Evolutionary conservation across 2,113 vertebrate genomes (phyloP).

Genomic region (Speoplatyrhinus poulsoni): DNA sequence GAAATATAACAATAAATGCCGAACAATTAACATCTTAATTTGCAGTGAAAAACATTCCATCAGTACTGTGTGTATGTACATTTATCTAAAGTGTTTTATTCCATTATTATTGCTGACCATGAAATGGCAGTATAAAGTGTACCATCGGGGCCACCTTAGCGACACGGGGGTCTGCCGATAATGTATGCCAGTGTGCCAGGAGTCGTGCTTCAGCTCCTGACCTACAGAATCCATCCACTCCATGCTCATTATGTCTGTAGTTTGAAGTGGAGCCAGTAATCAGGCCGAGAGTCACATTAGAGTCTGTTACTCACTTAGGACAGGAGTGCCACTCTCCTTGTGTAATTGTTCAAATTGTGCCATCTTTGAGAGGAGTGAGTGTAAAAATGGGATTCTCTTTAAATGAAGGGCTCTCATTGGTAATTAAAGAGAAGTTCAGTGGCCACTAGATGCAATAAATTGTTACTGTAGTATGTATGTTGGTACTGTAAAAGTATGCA

Average conservation of each 20-base stretch:
- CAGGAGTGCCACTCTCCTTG: constrained; percentile 45
- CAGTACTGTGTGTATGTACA: no score
- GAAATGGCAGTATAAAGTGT: constrained; percentile 4
- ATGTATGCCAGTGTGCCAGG: constrained; percentile 26
- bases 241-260: constrained; percentile 20
- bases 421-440: constrained; percentile 53
- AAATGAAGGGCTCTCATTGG: constrained; percentile 61
- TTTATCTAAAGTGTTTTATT: no score
- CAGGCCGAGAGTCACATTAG: constrained; percentile 37
- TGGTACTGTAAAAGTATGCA: not conserved
- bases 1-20: no score
- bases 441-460: constrained; percentile 11
- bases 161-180: constrained; percentile 27
- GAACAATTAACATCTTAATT: no score
- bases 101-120: not conserved
- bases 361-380: constrained; percentile 52
- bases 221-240: constrained; percentile 18
- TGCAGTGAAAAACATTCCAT: no score
- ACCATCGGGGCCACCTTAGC: constrained; percentile 31
- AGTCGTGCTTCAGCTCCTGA: constrained; percentile 34
- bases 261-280: constrained; percentile 40
- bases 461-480: constrained; percentile 18
- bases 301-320: constrained; percentile 26
- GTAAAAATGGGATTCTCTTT: constrained; percentile 45
- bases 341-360: constrained; percentile 66